Percentiles rank a stretch among this genome's conserved stretches.
Conservation (phyloP, 1,140 invertebrate genomes). For the Mercenaria mercenaria region DNA sequence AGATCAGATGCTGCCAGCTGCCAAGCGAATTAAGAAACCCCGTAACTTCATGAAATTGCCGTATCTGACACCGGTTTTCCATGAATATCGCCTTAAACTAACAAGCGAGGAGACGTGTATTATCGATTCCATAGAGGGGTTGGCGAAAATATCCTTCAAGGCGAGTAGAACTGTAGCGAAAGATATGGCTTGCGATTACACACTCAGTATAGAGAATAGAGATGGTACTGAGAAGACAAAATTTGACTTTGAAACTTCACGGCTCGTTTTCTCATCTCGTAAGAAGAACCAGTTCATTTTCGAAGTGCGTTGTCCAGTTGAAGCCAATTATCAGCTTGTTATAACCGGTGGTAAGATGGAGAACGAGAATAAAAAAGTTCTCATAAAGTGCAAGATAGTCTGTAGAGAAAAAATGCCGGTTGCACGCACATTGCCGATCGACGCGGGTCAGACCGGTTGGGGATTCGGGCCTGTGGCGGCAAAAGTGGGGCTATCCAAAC, state of each 20-base stretch:
- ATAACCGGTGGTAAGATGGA: background rate
- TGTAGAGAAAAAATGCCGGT: constrained; percentile 15
- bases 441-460: constrained; percentile 20
- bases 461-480: constrained; percentile 23
- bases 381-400: constrained; percentile 11
- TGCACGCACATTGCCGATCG: background rate
- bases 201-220: background rate
- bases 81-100: constrained; percentile 1
- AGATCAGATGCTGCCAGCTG: constrained; percentile 26
- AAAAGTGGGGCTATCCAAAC: background rate
- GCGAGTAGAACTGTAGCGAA: background rate
- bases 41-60: constrained; percentile 50
- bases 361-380: background rate
- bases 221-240: background rate
- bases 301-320: constrained; percentile 40
- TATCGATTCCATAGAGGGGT: constrained; percentile 25
- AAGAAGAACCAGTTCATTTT: constrained; percentile 41
- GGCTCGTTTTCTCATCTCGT: constrained; percentile 16
- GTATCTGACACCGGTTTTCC: constrained; percentile 6
- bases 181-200: background rate
- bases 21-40: constrained; percentile 1
- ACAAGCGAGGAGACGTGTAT: constrained; percentile 48
- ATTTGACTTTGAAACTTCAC: background rate
- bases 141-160: constrained; percentile 28
- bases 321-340: constrained; percentile 17